Evolutionary conservation across 1,140 invertebrate genomes (phyloP).

Genomic region (Latrodectus geometricus): DNA sequence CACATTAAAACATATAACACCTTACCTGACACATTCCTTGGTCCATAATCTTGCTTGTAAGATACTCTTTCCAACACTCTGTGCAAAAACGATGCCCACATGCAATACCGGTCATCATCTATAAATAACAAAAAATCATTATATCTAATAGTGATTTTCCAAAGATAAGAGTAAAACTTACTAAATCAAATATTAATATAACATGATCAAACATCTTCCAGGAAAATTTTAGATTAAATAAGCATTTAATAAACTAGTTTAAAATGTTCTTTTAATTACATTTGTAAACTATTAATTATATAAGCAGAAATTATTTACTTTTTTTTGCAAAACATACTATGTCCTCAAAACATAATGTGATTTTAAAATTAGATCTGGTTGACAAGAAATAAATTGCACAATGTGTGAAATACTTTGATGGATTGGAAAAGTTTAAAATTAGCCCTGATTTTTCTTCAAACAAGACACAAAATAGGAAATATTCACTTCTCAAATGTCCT

Average conservation of each 20-base stretch:
- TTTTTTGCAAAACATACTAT: no score
- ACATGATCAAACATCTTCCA: not conserved
- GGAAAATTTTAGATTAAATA: not conserved
- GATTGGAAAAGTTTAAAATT: no score
- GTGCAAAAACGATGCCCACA: conserved; percentile 97
- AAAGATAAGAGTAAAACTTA: not conserved
- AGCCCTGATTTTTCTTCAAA: no score
- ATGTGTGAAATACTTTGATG: no score
- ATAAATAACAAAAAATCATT: not conserved
- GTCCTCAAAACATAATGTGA: no score
- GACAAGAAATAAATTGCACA: no score
- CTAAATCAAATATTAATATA: not conserved
- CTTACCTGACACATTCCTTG: conserved; percentile 81
- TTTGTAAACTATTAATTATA: no score
- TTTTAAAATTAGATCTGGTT: no score
- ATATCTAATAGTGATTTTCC: not conserved
- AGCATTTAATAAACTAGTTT: not conserved
- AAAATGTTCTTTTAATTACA: not conserved
- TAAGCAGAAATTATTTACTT: no score
- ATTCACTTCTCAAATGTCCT: no score
- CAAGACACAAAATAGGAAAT: no score
- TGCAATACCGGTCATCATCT: conserved; percentile 91
- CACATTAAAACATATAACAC: no score
- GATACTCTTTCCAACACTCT: conserved; percentile 95
- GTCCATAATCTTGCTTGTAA: conserved; percentile 98